Conservation (phyloP, 2,797 vertebrate genomes). For the Toxotes lorentzi region DNA sequence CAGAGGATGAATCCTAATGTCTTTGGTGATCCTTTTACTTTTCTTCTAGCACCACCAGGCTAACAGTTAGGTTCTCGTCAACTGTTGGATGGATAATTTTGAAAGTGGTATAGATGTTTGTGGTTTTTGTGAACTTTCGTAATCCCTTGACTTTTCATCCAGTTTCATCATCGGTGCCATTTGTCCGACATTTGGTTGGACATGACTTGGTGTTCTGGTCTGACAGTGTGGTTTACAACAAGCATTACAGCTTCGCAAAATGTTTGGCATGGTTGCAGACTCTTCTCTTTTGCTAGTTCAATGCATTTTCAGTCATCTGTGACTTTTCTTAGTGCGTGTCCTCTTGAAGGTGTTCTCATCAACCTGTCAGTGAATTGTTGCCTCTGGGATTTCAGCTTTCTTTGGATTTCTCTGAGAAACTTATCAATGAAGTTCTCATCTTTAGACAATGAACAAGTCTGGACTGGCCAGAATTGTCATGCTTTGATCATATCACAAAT, state of each 20-base stretch:
- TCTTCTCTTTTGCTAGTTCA: conserved; percentile 9
- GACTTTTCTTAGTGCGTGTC: not conserved
- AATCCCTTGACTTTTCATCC: not conserved
- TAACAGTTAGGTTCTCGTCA: not conserved
- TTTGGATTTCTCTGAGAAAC: conserved; percentile 16
- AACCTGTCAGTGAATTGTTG: conserved; percentile 8
- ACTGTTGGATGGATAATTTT: not conserved
- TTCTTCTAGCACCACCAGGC: not conserved
- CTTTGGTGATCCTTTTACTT: not conserved
- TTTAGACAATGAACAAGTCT: not conserved
- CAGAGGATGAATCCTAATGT: not conserved
- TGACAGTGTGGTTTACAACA: not conserved
- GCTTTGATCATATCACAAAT: conserved; percentile 5
- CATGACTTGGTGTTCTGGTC: not conserved
- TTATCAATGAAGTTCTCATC: conserved; percentile 9
- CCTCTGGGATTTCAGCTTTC: conserved; percentile 26
- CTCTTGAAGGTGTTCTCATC: conserved; percentile 38
- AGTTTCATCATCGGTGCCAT: not conserved
- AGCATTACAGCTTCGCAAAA: not conserved
- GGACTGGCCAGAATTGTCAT: conserved; percentile 13
- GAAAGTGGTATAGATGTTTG: not conserved
- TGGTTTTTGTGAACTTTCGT: conserved; percentile 12
- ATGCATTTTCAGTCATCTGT: conserved; percentile 20
- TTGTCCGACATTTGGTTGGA: not conserved
- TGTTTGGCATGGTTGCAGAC: not conserved